Evolutionary conservation across 92 coral and sea anemone species (phyloP), one percentile per base, ranked within the genome.

Genomic region (Porites lobata): DNA sequence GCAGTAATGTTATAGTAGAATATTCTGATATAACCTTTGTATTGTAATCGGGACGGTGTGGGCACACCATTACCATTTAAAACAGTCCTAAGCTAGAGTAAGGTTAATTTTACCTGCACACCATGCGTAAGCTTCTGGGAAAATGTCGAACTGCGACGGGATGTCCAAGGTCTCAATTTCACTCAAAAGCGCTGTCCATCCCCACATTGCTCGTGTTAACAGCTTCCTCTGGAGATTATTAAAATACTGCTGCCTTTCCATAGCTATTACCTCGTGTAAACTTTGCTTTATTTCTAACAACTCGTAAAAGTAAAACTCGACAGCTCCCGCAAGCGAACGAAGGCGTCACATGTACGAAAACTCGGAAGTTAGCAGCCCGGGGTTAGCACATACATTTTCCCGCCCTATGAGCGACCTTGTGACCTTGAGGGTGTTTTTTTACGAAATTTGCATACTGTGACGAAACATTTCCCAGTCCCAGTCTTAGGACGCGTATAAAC

Each of bases 111-210:
- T 84, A 72, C 88, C 81, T 84, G 88, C 9, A 17, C 81, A 84
- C 88, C 88, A 84, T 84, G 9, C 81, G 80, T 72, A 58, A 14
- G 88, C n/a, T 75, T 84, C 82, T 75, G 88, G 82, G 52, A 84
- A 75, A 22, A 72, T 73, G 82, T 84, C 81, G 29, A 84, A 84
- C 65, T 74, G 71, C 79, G 80, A 83, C 0, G 87, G 87, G 80
- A 83, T 83, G 79, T 83, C 79, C 6, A 72, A 17, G 74, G 20
- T 61, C 22, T 65, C 82, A n/a, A 74, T 84, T n/a, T 84, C 88
- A 73, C 18, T 74, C 21, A 65, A 75, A 74, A 84, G 88, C 75
- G 88, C 75, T 63, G 82, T 75, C 88, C 88, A 84, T 18, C 82
- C 82, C 88, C 82, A 84, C 88, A 84, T 75, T 51, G 88, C 88